These are phyloP conservation scores for Coryphaenoides rupestris DNA, from an alignment of 2,113 vertebrate species.

Conservation along the genomic window DNA sequence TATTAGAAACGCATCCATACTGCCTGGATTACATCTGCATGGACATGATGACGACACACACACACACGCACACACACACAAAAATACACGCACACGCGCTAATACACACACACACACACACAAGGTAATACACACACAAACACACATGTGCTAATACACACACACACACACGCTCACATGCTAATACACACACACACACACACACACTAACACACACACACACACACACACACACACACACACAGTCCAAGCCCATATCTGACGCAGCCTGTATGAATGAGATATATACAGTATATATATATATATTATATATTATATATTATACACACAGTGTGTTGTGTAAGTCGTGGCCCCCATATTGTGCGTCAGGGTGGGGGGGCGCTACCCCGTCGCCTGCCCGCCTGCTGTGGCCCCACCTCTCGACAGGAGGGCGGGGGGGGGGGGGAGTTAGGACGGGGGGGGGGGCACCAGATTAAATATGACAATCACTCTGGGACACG, in stretches of 20 bases:
- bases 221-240: not conserved
- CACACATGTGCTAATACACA: conserved; percentile 5
- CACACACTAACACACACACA: no score
- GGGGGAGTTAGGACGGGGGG: no score
- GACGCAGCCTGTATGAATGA: no score
- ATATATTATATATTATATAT: no score
- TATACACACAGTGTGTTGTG: no score
- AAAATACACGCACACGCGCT: no score
- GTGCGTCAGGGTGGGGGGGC: no score
- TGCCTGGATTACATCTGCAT: conserved; percentile 1
- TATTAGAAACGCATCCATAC: no score
- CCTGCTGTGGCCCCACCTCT: conserved; percentile 60
- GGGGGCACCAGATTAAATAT: conserved; percentile 77
- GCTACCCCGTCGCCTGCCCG: no score
- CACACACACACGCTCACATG: not conserved
- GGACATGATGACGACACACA: not conserved
- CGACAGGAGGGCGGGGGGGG: no score
- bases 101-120: not conserved
- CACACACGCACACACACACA: not conserved
- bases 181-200: not conserved
- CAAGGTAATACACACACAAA: not conserved
- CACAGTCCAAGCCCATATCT: not conserved
- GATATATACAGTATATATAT: no score
- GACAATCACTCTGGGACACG: conserved; percentile 74
- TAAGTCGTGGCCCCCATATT: no score